Conservation (phyloP, 1,140 invertebrate genomes). For the Andricus grossulariae region DNA sequence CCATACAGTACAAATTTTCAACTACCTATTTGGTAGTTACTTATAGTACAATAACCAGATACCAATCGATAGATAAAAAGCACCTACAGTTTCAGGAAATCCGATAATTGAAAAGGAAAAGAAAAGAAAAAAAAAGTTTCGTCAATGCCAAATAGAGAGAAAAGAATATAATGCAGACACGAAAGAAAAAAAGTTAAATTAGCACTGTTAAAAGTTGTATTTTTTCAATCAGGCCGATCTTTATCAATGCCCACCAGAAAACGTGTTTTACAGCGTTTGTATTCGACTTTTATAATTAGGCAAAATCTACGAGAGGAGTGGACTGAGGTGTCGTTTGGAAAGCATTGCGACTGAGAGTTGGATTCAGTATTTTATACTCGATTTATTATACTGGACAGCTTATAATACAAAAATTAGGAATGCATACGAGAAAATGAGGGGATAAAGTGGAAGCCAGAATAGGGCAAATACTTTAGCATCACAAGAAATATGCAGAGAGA, state of each 20-base stretch:
- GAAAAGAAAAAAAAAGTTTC: not conserved
- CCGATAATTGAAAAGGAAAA: not conserved
- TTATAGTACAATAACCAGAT: conserved; percentile 4
- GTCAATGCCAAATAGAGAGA: not conserved
- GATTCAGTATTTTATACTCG: too few relatives aligned
- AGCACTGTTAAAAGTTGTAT: too few relatives aligned
- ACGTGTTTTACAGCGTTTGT: not conserved
- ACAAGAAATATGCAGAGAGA: too few relatives aligned
- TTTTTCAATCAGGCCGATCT: not conserved
- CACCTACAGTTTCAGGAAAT: not conserved
- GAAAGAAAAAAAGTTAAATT: too few relatives aligned
- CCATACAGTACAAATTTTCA: conserved; percentile 11
- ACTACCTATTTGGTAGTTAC: not conserved
- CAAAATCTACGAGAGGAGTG: conserved; percentile 26
- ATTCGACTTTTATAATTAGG: conserved; percentile 7
- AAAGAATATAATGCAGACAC: not conserved
- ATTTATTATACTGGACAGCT: too few relatives aligned
- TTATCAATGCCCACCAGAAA: not conserved
- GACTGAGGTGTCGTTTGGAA: conserved; percentile 4
- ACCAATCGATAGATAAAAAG: not conserved
- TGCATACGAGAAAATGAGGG: too few relatives aligned
- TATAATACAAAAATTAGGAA: too few relatives aligned
- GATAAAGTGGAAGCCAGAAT: too few relatives aligned
- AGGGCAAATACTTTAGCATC: too few relatives aligned
- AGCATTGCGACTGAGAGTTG: too few relatives aligned